Evolutionary conservation across 2,888 invertebrate genomes (phyloP).

Genomic region (Mimumesa dahlbomi): DNA sequence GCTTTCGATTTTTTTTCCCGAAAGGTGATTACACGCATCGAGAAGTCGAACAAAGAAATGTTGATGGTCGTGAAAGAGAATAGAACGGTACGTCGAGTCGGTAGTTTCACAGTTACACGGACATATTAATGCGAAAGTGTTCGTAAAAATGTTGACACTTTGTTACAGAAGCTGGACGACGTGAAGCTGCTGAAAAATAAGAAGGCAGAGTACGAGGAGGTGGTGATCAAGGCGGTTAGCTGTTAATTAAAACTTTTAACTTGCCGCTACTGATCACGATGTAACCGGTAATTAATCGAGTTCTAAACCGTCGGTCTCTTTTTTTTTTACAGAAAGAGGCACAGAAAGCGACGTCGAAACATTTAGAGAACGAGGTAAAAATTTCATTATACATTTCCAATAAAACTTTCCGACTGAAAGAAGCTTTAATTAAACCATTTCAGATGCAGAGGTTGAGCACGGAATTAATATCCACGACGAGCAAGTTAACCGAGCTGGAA

Average conservation of each 20-base stretch:
- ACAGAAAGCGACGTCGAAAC: conserved; percentile 66
- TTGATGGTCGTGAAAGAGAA: conserved; percentile 66
- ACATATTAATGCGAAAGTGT: too few species aligned
- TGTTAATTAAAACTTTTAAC: background rate
- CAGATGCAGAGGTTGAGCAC: conserved; percentile 69
- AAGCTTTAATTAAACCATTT: background rate
- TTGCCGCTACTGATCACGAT: conserved; percentile 7
- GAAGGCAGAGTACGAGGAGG: conserved; percentile 72
- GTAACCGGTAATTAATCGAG: conserved; percentile 4
- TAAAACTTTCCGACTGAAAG: background rate
- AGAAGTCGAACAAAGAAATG: conserved; percentile 71
- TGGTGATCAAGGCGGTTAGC: conserved; percentile 73
- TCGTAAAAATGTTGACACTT: background rate
- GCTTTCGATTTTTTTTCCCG: background rate
- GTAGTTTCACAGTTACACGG: too few species aligned
- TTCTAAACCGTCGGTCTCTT: too few species aligned
- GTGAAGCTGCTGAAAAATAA: conserved; percentile 71
- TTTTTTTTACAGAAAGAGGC: conserved; percentile 70
- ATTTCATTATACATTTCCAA: too few species aligned
- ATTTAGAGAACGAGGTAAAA: conserved; percentile 72
- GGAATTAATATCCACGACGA: conserved; percentile 63
- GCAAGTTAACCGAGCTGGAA: conserved; percentile 71
- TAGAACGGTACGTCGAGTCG: conserved; percentile 60
- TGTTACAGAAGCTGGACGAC: conserved; percentile 71
- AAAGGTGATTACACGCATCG: conserved; percentile 72